Percentiles rank a stretch among this genome's conserved stretches.
Evolutionary conservation across 2,797 vertebrate genomes (phyloP).

Genomic region (Zenarchopterus dispar): DNA sequence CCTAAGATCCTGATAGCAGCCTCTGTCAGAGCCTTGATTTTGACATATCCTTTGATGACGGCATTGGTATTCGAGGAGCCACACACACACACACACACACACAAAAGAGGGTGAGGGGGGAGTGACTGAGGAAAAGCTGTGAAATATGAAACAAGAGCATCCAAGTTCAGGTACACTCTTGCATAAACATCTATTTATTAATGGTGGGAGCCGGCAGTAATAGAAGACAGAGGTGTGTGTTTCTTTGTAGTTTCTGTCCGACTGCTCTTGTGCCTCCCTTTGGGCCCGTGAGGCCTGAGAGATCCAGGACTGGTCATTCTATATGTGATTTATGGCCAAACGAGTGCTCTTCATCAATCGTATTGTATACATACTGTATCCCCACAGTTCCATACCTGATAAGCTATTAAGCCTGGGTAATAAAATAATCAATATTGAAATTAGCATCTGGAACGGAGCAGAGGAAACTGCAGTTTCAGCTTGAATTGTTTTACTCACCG

Average conservation of each 20-base stretch:
- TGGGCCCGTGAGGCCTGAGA: constrained; percentile 49
- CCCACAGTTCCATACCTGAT: constrained; percentile 48
- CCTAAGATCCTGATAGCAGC: constrained; percentile 55
- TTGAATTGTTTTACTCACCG: constrained; percentile 20
- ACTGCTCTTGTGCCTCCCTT: constrained; percentile 5
- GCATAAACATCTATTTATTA: constrained; percentile 61
- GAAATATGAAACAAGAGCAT: constrained; percentile 68
- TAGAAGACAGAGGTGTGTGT: constrained; percentile 19
- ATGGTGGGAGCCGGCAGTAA: constrained; percentile 32
- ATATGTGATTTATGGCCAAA: constrained; percentile 77
- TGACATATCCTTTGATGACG: constrained; percentile 80
- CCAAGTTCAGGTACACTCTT: constrained; percentile 58
- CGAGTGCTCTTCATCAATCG: constrained; percentile 81
- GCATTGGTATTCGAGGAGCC: constrained; percentile 73
- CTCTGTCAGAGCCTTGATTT: constrained; percentile 69
- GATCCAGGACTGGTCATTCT: constrained; percentile 44
- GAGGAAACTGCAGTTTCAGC: constrained; percentile 30
- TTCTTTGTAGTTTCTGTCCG: constrained; percentile 27
- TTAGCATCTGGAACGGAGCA: constrained; percentile 52
- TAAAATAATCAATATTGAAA: constrained; percentile 73
- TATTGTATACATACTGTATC: constrained; percentile 61
- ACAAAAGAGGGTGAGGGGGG: constrained; percentile 26
- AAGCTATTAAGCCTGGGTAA: constrained; percentile 55
- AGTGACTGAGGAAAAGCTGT: constrained; percentile 51
- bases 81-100: constrained; percentile 29